phyloP scores from a whole-genome alignment of 1,140 invertebrate species.

The Aricia agestis region DNA sequence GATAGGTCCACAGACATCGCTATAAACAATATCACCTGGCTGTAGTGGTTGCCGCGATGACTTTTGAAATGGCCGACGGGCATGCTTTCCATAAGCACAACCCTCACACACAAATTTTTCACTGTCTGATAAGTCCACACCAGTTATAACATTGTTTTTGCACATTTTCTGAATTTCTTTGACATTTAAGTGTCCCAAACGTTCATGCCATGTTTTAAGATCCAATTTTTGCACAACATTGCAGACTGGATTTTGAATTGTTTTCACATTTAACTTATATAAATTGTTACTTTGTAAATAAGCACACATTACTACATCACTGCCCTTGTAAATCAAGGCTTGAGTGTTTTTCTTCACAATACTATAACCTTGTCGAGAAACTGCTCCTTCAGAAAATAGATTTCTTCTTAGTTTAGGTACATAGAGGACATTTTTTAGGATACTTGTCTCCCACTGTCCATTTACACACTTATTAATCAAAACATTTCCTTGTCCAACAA shows the following conservation, averaged over 20 bases:
- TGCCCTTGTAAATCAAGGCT: constrained; percentile 30
- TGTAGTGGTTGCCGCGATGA: constrained; percentile 26
- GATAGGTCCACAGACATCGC: constrained; percentile 17
- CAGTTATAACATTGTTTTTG: constrained; percentile 28
- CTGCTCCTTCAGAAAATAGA: constrained; percentile 42
- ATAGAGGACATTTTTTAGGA: constrained; percentile 39
- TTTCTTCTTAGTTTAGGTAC: constrained; percentile 41
- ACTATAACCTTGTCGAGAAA: constrained; percentile 31
- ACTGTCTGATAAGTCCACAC: constrained; percentile 25
- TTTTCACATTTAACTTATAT: constrained; percentile 32
- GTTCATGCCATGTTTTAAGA: constrained; percentile 39
- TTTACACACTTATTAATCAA: constrained; percentile 37
- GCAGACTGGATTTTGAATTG: constrained; percentile 23
- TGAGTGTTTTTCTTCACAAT: constrained; percentile 27
- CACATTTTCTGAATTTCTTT: constrained; percentile 41
- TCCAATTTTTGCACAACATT: constrained; percentile 33
- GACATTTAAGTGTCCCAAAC: constrained; percentile 37
- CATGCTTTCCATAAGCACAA: constrained; percentile 51
- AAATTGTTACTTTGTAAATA: constrained; percentile 31
- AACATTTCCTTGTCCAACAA: constrained; percentile 23
- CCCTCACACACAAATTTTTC: constrained; percentile 48
- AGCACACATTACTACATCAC: constrained; percentile 31
- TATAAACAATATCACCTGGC: constrained; percentile 52
- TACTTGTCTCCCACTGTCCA: constrained; percentile 36
- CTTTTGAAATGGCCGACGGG: constrained; percentile 37